Base-by-base conservation (phyloP, 2,113 vertebrate genomes). In the Toxotes jaculatrix region DNA sequence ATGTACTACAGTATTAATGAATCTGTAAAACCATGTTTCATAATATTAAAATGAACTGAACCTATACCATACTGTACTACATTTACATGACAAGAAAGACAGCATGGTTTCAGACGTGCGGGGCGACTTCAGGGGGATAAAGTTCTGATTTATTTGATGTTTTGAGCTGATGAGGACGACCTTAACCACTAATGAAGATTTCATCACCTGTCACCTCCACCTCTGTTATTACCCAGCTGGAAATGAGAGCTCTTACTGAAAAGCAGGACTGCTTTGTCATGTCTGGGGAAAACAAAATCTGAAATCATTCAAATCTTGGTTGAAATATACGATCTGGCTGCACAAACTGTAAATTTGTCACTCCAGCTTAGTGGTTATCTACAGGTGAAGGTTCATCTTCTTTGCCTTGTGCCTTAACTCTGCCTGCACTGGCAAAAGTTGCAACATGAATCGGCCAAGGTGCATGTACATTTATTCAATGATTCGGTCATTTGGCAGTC, bases 401-500 rank as follows among this genome's bases (percentile, higher is more conserved):
- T 38, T 27, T 19, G 8, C 49, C 32, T 1, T 40, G 38, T 43
- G 61, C 27, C 68, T 72, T 68, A 69, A 74, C 75, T 60, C 36
- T 53, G 23, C 43, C 14, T 34, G n/a, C 7, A 1, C 31, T 62
- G 65, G 40, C 10, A 47, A 9, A 62, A 8, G 38, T 70, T 27
- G 7, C 31, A 7, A 69, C 56, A 40, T 31, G 23, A 57, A 53
- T 12, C 9, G 13, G 47, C 40, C 64, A 56, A 59, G 61, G 65
- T 84, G 43, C 19, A 10, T 3, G 69, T 56, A 56, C 66, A 63
- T 45, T 89, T 77, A 65, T 57, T 40, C 17, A 43, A 3, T 23
- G 53, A 73, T 72, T 66, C 0, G 60, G 75, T 17, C 61, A 31
- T 82, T 83, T 84, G 74, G 75, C 74, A 66, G 56, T 10, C 27